Percentiles rank a stretch among this genome's conserved stretches.
Evolutionary conservation across 53 echinoderm and acorn worm species (phyloP).

Genomic region (Glandiceps talaboti): DNA sequence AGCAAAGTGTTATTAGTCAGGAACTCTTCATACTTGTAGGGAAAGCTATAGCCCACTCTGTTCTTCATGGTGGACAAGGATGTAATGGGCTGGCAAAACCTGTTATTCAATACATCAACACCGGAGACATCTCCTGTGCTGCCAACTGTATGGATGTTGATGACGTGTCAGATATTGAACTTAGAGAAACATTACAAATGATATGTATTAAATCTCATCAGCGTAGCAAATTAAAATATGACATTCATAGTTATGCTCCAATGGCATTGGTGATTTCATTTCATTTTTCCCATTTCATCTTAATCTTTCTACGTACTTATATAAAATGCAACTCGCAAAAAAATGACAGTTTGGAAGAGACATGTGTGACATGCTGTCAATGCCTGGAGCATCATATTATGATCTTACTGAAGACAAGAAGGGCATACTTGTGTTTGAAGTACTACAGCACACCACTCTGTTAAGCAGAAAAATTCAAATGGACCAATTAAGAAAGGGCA

Average conservation of each 20-base stretch:
- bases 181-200: not conserved
- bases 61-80: not conserved
- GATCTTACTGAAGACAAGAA: not conserved
- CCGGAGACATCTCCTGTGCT: not conserved
- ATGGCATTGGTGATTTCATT: too few relatives aligned
- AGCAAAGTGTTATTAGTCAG: not conserved
- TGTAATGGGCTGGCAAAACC: not conserved
- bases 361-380: not conserved
- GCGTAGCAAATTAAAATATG: too few relatives aligned
- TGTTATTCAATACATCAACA: not conserved
- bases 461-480: not conserved
- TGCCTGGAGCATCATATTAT: not conserved
- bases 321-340: too few relatives aligned
- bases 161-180: not conserved
- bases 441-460: not conserved
- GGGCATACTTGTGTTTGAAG: not conserved
- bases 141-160: not conserved
- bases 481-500: not conserved
- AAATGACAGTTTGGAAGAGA: too few relatives aligned
- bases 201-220: too few relatives aligned
- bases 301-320: too few relatives aligned
- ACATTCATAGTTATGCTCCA: too few relatives aligned
- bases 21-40: not conserved
- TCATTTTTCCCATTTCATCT: too few relatives aligned
- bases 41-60: not conserved